phyloP scores from a whole-genome alignment of 1,140 invertebrate species.

The Mamestra configurata region DNA sequence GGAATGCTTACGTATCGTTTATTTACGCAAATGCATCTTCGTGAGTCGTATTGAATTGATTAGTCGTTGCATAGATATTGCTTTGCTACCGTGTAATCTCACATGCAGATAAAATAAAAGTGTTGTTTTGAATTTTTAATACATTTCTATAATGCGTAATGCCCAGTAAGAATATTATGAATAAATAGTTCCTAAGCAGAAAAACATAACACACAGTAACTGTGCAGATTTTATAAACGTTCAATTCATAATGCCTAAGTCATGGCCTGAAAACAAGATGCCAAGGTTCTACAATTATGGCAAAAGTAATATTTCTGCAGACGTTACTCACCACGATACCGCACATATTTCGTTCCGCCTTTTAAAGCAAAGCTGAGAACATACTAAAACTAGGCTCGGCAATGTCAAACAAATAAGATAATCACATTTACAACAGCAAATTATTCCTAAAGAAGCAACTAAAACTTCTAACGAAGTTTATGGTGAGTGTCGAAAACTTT shows the following conservation, averaged over 20 bases:
- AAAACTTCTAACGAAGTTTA: constrained; percentile 32
- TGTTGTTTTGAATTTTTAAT: constrained; percentile 39
- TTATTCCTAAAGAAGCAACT: constrained; percentile 38
- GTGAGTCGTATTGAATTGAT: constrained; percentile 54
- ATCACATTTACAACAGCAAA: constrained; percentile 13
- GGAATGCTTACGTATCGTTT: constrained; percentile 62
- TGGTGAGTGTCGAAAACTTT: constrained; percentile 29
- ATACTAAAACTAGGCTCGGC: constrained; percentile 20
- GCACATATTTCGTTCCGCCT: constrained; percentile 4
- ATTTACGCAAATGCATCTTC: constrained; percentile 57
- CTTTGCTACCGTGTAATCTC: constrained; percentile 50
- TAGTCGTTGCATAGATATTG: constrained; percentile 54
- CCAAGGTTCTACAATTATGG: constrained; percentile 2
- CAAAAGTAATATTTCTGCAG: constrained; percentile 1
- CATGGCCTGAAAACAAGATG: neutral
- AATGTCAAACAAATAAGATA: constrained; percentile 32
- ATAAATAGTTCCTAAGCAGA: neutral
- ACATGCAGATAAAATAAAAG: constrained; percentile 38
- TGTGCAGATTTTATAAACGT: neutral
- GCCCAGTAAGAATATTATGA: neutral
- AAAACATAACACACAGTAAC: neutral
- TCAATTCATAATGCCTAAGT: neutral
- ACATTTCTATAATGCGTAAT: constrained; percentile 23
- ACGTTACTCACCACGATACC: neutral
- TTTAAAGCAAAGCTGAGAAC: neutral